Base-by-base conservation (phyloP, 2,113 vertebrate species). In the Hippocampus abdominalis region DNA sequence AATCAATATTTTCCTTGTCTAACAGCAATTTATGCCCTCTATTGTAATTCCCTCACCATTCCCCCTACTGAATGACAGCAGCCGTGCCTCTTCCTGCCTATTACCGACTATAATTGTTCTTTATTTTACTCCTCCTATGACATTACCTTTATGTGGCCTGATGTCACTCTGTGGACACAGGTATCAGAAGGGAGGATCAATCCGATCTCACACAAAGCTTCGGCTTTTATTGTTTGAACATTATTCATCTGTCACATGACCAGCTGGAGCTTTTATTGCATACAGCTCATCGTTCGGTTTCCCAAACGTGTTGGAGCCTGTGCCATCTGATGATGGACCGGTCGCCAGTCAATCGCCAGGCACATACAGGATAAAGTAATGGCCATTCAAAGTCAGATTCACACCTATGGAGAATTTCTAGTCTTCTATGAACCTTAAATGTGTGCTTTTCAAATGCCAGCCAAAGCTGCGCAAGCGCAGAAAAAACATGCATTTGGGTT, bases 31-130 rank as follows among this genome's bases (percentile, higher is more conserved):
- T 64, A 49, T 39, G 46, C 27, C 23, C 46, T 56, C 27, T 2
- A 1, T 21, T 48, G 25, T 10, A 51, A 62, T 40, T 23, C 25
- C 6, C 66, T 3, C 29, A 20, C 44, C 13, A 6, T 13, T 25
- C 21, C 32, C 42, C 56, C 8, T 40, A 8, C 68, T 71, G 76
- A 84, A 68, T 84, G 86, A 86, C 86, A 82, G 73, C 71, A 73
- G 75, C 78, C 61, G 73, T 86, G 83, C 67, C 71, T 85, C 84
- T 81, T 82, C 72, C 39, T 49, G 48, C 72, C 81, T 84, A 86
- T 87, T 85, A 85, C 81, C 71, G 12, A 15, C 80, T 76, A 81
- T 88, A 87, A 91, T 87, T 87, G 84, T 88, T 90, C 75, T 84
- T 84, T 82, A 82, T 78, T 79, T 77, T 72, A 70, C 81, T 81